phyloP scores from a whole-genome alignment of 2,888 invertebrate genomes.

The Latrodectus hesperus region DNA sequence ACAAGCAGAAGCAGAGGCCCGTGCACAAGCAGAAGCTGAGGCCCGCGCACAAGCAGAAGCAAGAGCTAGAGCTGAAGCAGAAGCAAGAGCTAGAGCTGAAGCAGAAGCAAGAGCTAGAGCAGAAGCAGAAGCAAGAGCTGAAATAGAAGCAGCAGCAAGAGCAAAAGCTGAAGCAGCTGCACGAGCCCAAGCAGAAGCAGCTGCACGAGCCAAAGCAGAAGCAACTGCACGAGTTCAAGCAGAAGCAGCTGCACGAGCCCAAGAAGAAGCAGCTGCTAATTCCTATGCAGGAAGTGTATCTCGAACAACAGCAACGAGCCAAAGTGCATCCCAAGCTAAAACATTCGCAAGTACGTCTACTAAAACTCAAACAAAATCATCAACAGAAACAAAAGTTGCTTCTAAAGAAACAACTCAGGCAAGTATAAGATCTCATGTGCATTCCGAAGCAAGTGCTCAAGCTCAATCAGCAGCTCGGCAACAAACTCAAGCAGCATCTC shows the following conservation, averaged over 20 bases:
- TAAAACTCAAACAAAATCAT: no score
- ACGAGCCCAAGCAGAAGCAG: neutral
- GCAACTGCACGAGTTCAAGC: neutral
- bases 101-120: no score
- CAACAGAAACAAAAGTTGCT: no score
- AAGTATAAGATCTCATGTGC: neutral
- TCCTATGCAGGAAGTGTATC: neutral
- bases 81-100: neutral
- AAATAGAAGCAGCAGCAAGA: neutral
- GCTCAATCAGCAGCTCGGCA: neutral
- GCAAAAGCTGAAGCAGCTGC: neutral
- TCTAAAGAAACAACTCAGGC: no score
- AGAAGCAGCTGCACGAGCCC: neutral
- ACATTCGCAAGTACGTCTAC: no score
- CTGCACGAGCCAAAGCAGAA: neutral
- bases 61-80: neutral
- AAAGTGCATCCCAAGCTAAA: no score
- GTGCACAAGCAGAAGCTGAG: neutral
- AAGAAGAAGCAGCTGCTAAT: neutral
- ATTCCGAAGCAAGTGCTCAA: neutral
- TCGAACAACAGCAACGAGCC: neutral
- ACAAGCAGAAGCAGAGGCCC: neutral
- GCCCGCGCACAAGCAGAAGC: neutral
- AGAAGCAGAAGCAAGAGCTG: no score
- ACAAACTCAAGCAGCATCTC: no score